Evolutionary conservation across 2,113 vertebrate genomes (phyloP).

Genomic region (Muntiacus muntjak): DNA sequence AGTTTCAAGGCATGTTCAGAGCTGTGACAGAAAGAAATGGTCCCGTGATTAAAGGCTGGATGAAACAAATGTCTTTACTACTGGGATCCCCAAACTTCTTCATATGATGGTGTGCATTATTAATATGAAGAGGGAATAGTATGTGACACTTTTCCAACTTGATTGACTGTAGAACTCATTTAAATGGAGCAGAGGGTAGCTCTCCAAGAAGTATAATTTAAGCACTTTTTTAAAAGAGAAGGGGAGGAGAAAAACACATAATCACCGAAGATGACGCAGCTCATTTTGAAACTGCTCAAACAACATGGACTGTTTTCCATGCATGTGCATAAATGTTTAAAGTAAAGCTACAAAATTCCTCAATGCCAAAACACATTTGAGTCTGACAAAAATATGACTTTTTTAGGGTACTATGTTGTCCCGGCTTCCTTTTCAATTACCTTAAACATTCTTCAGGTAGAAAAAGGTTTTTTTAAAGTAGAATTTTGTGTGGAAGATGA

Average conservation of each 20-base stretch:
- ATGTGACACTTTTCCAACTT: neutral
- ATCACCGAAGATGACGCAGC: neutral
- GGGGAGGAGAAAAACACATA: neutral
- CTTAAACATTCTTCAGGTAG: neutral
- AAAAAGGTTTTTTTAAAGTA: neutral
- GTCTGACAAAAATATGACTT: neutral
- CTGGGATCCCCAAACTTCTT: neutral
- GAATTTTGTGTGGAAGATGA: constrained; percentile 3
- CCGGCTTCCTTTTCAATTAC: neutral
- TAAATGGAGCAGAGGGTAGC: neutral
- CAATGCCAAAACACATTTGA: neutral
- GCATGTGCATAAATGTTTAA: neutral
- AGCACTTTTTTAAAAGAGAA: neutral
- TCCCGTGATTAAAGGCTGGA: neutral
- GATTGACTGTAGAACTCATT: neutral
- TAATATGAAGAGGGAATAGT: neutral
- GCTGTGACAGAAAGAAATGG: neutral
- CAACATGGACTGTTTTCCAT: neutral
- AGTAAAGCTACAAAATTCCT: neutral
- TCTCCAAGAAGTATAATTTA: neutral
- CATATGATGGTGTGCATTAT: neutral
- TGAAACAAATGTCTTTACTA: neutral
- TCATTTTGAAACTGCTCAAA: neutral
- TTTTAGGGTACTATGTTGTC: neutral
- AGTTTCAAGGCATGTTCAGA: neutral